Base-by-base conservation (phyloP, 1,140 invertebrate genomes). In the Carcinoscorpius rotundicauda region DNA sequence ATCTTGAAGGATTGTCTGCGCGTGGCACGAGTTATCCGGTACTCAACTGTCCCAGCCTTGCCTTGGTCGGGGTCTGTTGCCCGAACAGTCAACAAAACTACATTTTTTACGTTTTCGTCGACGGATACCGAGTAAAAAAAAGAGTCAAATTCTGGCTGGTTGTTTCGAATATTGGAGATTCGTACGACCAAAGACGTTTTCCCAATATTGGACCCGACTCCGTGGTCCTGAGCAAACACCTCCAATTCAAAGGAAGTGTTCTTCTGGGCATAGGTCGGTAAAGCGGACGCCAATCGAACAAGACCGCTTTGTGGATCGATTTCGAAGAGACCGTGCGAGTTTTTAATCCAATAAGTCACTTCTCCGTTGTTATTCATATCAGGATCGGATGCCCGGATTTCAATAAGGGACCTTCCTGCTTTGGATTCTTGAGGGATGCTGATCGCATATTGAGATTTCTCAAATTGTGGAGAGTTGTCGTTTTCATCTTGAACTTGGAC, bases 331-430 rank as follows among this genome's bases (percentile, higher is more conserved):
- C 90, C 93, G 74, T 96, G 91, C 50, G 92, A 78, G 48, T 92
- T 82, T 73, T 95, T 94, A 70, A 97, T 94, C 0, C 89, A 89
- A 73, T 97, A 97, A 68, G 89, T 87, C 8, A 97, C 85, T 58
- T 85, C 81, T 0, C 90, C 89, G 73, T 96, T 96, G 69, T 89
- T 87, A 29, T 60, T 71, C 4, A 63, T 56, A 64, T 75, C 74
- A 4, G 73, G 72, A 68, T 75, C 74, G 8, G 56, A 63, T 4
- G 73, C 74, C 5, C 70, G 65, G 0, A 75, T 66, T 61, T 71
- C 62, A 5, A 67, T 67, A 5, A 72, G 48, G 9, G 66, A 62
- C 5, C 70, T 69, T 55, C 75, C 76, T n/a, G 73, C 67, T 48
- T 68, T 65, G n/a, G 73, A 70, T 70, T 77, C 74, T 65, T 78